These are phyloP conservation scores for Anadara kagoshimensis DNA, from an alignment of 1,140 invertebrate species.

Conservation along the genomic window DNA sequence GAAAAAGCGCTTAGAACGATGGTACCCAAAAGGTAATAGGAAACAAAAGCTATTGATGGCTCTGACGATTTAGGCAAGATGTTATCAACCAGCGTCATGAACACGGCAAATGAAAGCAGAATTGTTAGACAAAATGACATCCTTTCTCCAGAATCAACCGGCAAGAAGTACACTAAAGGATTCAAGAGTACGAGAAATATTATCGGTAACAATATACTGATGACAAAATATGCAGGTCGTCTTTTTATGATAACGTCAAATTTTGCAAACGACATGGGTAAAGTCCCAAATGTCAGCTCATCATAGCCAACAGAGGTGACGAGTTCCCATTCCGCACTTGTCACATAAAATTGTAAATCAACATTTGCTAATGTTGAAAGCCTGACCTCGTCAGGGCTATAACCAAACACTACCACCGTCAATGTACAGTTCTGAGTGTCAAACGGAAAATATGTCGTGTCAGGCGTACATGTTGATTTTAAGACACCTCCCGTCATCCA, in stretches of 20 bases:
- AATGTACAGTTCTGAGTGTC: conserved; percentile 25
- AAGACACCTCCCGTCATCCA: conserved; percentile 26
- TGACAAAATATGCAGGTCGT: conserved; percentile 11
- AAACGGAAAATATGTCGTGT: conserved; percentile 32
- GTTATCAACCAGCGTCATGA: conserved; percentile 21
- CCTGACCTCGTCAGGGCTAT: neutral
- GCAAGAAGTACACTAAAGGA: conserved; percentile 18
- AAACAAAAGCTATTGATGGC: conserved; percentile 6
- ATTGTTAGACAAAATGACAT: conserved; percentile 21
- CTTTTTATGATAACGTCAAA: conserved; percentile 14
- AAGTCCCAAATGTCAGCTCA: no score
- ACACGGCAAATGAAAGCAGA: conserved; percentile 26
- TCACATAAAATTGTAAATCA: no score
- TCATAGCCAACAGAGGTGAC: neutral
- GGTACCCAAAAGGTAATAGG: conserved; percentile 1
- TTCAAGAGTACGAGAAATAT: conserved; percentile 20
- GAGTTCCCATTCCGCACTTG: conserved; percentile 12
- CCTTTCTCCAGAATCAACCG: conserved; percentile 20
- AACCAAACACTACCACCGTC: conserved; percentile 16
- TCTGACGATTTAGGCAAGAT: conserved; percentile 12
- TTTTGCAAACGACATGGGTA: neutral
- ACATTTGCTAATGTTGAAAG: neutral
- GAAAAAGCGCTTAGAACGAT: conserved; percentile 2
- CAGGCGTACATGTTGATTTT: conserved; percentile 11
- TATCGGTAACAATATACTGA: conserved; percentile 22